A percentile compares a stretch with the other conserved stretches of the same genome.
Conservation (phyloP, 1,140 invertebrate species). For the Lasioglossum baleicum region DNA sequence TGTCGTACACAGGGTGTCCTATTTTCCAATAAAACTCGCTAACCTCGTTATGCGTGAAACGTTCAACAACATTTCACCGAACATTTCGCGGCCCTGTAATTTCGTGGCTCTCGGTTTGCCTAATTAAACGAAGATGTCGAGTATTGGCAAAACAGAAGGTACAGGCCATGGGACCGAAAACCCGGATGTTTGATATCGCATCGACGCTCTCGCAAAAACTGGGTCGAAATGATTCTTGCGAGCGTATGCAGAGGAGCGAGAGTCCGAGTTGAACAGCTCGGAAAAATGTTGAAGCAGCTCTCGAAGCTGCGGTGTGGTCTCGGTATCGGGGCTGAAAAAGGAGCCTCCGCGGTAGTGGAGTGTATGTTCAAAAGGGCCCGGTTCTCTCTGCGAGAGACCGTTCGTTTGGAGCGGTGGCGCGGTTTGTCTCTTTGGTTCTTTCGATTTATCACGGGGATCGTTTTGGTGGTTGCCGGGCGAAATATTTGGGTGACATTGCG, state of each 20-base stretch:
- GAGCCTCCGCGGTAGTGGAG: background rate
- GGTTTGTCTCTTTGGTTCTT: background rate
- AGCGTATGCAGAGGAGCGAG: background rate
- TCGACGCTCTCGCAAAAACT: background rate
- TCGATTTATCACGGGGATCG: background rate
- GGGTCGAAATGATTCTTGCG: background rate
- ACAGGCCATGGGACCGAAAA: background rate
- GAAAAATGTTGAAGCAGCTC: constrained; percentile 9
- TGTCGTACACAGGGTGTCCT: too few species aligned
- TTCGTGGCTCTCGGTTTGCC: too few species aligned
- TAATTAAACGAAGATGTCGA: too few species aligned
- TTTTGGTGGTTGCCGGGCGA: background rate
- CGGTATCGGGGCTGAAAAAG: background rate
- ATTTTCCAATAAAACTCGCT: too few species aligned
- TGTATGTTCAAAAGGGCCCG: background rate
- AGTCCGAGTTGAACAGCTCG: background rate
- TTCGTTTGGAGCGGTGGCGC: background rate
- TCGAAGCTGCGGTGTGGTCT: background rate
- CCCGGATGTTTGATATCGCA: background rate
- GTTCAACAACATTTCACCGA: too few species aligned
- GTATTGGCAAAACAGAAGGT: background rate
- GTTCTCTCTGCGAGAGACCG: background rate
- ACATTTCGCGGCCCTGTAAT: too few species aligned
- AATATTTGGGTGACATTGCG: constrained; percentile 21
- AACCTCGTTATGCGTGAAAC: too few species aligned